Conservation (phyloP, 2,888 invertebrate genomes). For the Rhopalosiphum nymphaeae region DNA sequence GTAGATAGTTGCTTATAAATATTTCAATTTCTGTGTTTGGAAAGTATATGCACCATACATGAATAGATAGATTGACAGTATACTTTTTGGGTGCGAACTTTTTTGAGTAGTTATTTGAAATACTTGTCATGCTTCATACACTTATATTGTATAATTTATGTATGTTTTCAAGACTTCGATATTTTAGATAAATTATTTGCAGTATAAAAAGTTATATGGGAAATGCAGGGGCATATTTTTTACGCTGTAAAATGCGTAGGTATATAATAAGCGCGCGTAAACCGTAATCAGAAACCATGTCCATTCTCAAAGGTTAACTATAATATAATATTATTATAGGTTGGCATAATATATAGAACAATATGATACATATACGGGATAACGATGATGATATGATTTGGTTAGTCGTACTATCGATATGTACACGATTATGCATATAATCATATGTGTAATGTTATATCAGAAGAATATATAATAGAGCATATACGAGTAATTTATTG, state of each 20-base stretch:
- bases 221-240: not conserved
- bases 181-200: not conserved
- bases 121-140: not conserved
- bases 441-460: not conserved
- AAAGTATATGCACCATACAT: not conserved
- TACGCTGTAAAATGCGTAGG: not conserved
- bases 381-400: not conserved
- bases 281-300: not conserved
- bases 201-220: not conserved
- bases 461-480: not conserved
- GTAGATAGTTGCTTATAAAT: not conserved
- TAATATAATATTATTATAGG: not conserved
- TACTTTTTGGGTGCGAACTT: not conserved
- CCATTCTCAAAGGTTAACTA: not conserved
- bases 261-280: not conserved
- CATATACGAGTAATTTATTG: not conserved
- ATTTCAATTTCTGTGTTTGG: not conserved
- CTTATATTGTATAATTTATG: not conserved
- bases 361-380: not conserved
- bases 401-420: not conserved
- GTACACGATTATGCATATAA: not conserved
- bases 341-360: not conserved
- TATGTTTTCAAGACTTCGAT: not conserved
- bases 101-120: not conserved
- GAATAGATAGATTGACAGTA: not conserved